phyloP scores from a whole-genome alignment of 2,113 vertebrate species.

The Anguilla rostrata region DNA sequence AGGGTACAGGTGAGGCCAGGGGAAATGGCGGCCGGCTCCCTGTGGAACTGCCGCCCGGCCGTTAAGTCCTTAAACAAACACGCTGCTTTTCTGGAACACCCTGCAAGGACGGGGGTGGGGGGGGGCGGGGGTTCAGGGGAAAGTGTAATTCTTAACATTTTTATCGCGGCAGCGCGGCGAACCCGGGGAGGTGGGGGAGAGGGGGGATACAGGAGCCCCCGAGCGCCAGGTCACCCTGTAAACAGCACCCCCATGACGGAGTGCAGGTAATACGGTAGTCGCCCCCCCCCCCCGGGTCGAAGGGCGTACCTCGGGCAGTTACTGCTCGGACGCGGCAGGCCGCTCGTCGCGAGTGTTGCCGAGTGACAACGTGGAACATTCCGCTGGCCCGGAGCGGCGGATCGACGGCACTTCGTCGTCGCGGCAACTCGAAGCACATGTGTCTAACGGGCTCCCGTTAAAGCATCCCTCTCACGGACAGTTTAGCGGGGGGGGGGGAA shows the following conservation, averaged over 20 bases:
- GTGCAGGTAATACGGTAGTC: background rate
- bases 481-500: background rate
- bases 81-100: background rate
- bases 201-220: background rate
- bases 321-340: too few relatives aligned
- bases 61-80: slow-evolving; percentile 12
- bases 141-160: background rate
- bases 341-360: too few relatives aligned
- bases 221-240: background rate
- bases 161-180: background rate
- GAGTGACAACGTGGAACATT: background rate
- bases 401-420: background rate
- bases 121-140: background rate
- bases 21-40: background rate
- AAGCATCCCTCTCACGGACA: background rate
- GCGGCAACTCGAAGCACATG: background rate
- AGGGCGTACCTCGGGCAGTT: background rate
- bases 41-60: background rate
- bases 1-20: background rate
- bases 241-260: background rate
- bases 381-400: background rate
- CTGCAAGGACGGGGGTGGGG: background rate
- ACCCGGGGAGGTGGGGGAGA: background rate
- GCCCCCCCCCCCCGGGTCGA: too few relatives aligned
- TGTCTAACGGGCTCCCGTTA: background rate